Base-by-base conservation (phyloP, 2,888 invertebrate genomes). In the Philopedon plagiatum region DNA sequence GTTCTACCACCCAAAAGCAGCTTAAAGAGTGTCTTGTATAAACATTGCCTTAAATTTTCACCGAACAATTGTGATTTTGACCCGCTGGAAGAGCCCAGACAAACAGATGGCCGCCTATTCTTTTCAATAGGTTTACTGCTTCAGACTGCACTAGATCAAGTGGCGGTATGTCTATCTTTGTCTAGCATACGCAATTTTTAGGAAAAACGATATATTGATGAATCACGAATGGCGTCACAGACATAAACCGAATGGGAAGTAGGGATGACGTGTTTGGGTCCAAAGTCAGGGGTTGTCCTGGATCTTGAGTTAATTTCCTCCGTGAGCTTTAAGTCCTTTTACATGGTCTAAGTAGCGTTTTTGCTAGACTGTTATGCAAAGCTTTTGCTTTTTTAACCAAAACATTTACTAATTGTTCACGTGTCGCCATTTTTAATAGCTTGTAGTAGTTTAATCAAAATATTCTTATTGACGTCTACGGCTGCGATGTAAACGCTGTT, bases 401-500 rank as follows among this genome's bases (percentile, higher is more conserved):
- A 11, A 34, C n/a, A n/a, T n/a, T 34, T 4, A 4, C 34, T 34
- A 1, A n/a, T 34, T 11, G n/a, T 11, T 34, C 8, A 4, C 34
- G n/a, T 1, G n/a, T 34, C n/a, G 8, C n/a, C n/a, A n/a, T n/a
- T n/a, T n/a, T n/a, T n/a, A n/a, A n/a, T n/a, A n/a, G n/a, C n/a
- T n/a, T n/a, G n/a, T n/a, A n/a, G n/a, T n/a, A n/a, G n/a, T n/a
- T n/a, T n/a, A n/a, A n/a, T n/a, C n/a, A n/a, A n/a, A n/a, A n/a
- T n/a, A n/a, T n/a, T n/a, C n/a, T n/a, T n/a, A 0, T 11, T 2
- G n/a, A n/a, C n/a, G n/a, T 15, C 2, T 11, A 21, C 21, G 0
- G 7, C 23, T 3, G 7, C 49, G 62, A 18, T 32, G 62, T 62
- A 62, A 49, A 62, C 21, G 19, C 21, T 49, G 11, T 18, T 32